A percentile compares a stretch with the other conserved stretches of the same genome.
phyloP scores from a whole-genome alignment of 1,140 invertebrate species.

The Olivierus martensii region DNA sequence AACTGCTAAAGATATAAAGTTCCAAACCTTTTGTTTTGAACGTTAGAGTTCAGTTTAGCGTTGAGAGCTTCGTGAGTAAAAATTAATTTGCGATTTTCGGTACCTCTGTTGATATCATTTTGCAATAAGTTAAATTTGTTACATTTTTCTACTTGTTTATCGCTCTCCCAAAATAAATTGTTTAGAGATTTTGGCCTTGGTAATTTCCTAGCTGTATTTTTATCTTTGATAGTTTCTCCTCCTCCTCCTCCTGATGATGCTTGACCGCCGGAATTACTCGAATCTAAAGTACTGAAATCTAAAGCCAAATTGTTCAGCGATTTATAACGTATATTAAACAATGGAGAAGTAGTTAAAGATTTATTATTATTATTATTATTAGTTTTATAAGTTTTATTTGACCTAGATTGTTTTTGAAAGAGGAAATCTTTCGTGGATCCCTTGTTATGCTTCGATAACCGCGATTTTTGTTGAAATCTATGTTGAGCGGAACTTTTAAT shows the following conservation, averaged over 20 bases:
- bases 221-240: background rate
- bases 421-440: no score
- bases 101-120: background rate
- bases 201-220: constrained; percentile 13
- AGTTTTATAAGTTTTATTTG: background rate
- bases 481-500: background rate
- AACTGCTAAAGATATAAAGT: background rate
- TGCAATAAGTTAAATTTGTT: background rate
- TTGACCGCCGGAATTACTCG: constrained; percentile 71
- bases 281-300: constrained; percentile 59
- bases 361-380: background rate
- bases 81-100: background rate
- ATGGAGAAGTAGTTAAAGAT: constrained; percentile 47
- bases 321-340: constrained; percentile 70
- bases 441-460: background rate
- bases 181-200: constrained; percentile 57
- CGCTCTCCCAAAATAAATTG: constrained; percentile 62
- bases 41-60: no score
- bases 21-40: background rate
- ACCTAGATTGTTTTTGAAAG: no score
- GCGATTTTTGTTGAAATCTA: background rate
- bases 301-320: constrained; percentile 56
- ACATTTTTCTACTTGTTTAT: background rate
- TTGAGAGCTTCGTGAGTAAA: no score
- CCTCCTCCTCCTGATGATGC: constrained; percentile 42